Evolutionary conservation across 2,888 invertebrate genomes (phyloP), one percentile per base, ranked within the genome.

Genomic region (Hybos culiciformis): DNA sequence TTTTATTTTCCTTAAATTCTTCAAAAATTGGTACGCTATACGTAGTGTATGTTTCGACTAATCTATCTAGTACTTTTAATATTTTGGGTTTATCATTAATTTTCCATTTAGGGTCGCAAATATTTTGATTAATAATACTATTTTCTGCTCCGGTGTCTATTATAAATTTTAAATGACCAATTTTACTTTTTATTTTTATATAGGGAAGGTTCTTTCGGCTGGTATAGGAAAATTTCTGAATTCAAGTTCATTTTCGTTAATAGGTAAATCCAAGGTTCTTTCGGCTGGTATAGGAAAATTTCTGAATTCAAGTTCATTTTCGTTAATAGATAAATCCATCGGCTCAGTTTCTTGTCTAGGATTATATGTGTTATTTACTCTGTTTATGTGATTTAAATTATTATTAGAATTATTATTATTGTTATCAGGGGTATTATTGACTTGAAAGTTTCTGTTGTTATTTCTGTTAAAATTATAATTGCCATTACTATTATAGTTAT

Each of bases 1-100:
- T 12, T 5, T 21, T 12, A 1, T 15, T 8, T 37, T 37, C 37
- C 7, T 39, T 39, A 15, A 39, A 39, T 36, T 38, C 38, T 2
- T 26, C 31, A 26, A 42, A 42, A 8, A 45, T 39, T 2, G 45
- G 42, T 31, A 45, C n/a, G n/a, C n/a, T n/a, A n/a, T n/a, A 43
- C n/a, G n/a, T n/a, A n/a, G n/a, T n/a, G n/a, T n/a, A n/a, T n/a
- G n/a, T n/a, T n/a, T n/a, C n/a, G n/a, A n/a, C n/a, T n/a, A n/a
- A n/a, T n/a, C n/a, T n/a, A n/a, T 36, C 23, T 33, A 36, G 11
- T 9, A 33, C 11, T 5, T 17, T 45, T 5, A 24, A 39, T 29
- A 18, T 26, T 33, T 11, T n/a, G 36, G 37, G 15, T 9, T 37
- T 43, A 11, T 23, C 19, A 12, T 15, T 32, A 18, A 37, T 23